Percentiles rank a stretch among this genome's conserved stretches.
These are phyloP conservation scores for Mercenaria mercenaria DNA, from an alignment of 1,140 invertebrate genomes.

Conservation along the genomic window DNA sequence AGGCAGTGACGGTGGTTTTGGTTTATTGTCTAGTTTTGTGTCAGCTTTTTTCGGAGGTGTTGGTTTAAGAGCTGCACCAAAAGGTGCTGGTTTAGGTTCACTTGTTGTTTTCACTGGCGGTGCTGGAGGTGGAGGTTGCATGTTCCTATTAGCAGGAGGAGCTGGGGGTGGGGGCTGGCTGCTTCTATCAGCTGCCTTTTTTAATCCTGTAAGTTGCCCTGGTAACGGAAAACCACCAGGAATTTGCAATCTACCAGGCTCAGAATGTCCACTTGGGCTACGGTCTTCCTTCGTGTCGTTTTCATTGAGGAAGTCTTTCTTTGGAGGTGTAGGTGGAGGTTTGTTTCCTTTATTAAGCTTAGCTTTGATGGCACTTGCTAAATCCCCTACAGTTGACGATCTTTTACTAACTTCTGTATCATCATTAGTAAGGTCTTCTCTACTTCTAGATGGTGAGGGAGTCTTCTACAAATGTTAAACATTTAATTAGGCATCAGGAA, in stretches of 20 bases:
- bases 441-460: not conserved
- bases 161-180: slow-evolving; percentile 23
- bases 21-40: slow-evolving; percentile 11
- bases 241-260: not conserved
- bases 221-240: not conserved
- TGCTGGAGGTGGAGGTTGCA: not conserved
- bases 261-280: not conserved
- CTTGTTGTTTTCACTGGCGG: not conserved
- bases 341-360: not conserved
- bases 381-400: not conserved
- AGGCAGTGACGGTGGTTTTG: slow-evolving; percentile 3
- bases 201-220: not conserved
- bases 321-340: slow-evolving; percentile 50
- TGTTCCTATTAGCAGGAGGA: not conserved
- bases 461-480: not conserved
- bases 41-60: not conserved
- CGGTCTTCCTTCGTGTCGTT: not conserved
- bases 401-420: not conserved
- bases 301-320: slow-evolving; percentile 61
- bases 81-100: slow-evolving; percentile 9
- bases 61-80: not conserved
- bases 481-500: too few species aligned
- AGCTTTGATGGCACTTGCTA: slow-evolving; percentile 11
- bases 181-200: slow-evolving; percentile 27
- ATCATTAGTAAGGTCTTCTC: not conserved